These are phyloP conservation scores for Euura lappo DNA, from an alignment of 1,140 invertebrate species.

Conservation along the genomic window DNA sequence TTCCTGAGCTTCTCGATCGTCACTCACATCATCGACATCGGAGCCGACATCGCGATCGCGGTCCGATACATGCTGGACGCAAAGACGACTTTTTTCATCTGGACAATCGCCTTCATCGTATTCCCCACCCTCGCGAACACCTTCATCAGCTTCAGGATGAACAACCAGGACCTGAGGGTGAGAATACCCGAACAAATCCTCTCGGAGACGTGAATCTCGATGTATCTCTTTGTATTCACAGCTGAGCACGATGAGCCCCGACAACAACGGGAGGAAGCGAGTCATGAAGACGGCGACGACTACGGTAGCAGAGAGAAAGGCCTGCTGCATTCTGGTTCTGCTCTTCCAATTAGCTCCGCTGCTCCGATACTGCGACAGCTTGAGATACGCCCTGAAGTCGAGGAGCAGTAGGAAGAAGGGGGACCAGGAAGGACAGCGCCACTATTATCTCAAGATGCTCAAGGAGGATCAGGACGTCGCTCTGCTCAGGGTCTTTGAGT, in stretches of 20 bases:
- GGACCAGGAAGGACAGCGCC: conserved; percentile 58
- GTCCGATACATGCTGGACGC: conserved; percentile 51
- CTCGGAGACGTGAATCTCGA: neutral
- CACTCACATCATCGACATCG: conserved; percentile 60
- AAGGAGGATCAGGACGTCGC: conserved; percentile 86
- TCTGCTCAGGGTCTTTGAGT: conserved; percentile 85
- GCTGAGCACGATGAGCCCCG: conserved; percentile 17
- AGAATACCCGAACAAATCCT: conserved; percentile 9
- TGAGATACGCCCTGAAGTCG: conserved; percentile 64
- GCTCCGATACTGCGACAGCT: conserved; percentile 62
- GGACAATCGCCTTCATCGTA: conserved; percentile 60
- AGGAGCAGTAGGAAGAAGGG: conserved; percentile 53
- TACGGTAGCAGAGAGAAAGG: conserved; percentile 13
- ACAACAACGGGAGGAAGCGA: conserved; percentile 15
- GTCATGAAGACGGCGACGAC: conserved; percentile 11
- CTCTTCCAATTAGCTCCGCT: conserved; percentile 63
- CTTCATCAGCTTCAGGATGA: conserved; percentile 62
- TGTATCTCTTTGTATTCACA: neutral
- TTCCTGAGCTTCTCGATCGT: conserved; percentile 56
- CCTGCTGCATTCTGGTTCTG: conserved; percentile 51
- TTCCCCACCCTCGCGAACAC: conserved; percentile 63
- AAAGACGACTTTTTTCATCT: conserved; percentile 53
- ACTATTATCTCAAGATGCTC: conserved; percentile 78
- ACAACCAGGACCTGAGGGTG: conserved; percentile 54
- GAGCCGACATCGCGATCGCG: conserved; percentile 61